Base-by-base conservation (phyloP, 2,888 invertebrate genomes). In the Lycophotia porphyrea region DNA sequence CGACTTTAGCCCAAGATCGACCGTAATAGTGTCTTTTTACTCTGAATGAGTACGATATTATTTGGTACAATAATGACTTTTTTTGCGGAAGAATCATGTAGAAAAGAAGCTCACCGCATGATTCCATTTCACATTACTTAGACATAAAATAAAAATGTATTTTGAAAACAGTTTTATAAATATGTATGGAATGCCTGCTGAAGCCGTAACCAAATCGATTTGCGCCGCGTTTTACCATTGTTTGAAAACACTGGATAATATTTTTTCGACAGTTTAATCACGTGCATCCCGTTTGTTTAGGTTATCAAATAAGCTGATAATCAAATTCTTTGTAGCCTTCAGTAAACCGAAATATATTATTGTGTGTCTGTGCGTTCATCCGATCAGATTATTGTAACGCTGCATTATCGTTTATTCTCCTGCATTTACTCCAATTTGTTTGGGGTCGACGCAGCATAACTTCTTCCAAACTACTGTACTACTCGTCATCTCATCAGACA, bases 241-340 rank as follows among this genome's bases (percentile, higher is more conserved):
- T 76, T 85, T 85, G 18, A 71, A 82, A 81, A 84, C 11, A 80
- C 15, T 52, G 58, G 44, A 60, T 42, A 18, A 18, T 66, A 21
- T 63, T 70, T 21, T 34, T 61, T 21, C 47, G 34, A 0, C 3
- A 36, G 13, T 34, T 61, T 9, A 11, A 21, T 18, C 31, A 34
- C n/a, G 21, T 61, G 15, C 15, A 31, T 18, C 15, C 15, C 39
- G 2, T 63, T 60, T 60, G 31, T 34, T 1, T 31, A 58, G 2
- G 27, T 55, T 8, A n/a, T n/a, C n/a, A n/a, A n/a, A n/a, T n/a
- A n/a, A n/a, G n/a, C 27, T 15, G 3, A 58, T 1, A 58, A 31
- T 31, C 21, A 31, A 60, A 60, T 8, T 18, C 13, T 58, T 58
- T 55, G 55, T 15, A 18, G 60, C 21, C 39, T n/a, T n/a, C 63